phyloP scores from a whole-genome alignment of 2,888 invertebrate species.

The Osmoderma eremita region DNA sequence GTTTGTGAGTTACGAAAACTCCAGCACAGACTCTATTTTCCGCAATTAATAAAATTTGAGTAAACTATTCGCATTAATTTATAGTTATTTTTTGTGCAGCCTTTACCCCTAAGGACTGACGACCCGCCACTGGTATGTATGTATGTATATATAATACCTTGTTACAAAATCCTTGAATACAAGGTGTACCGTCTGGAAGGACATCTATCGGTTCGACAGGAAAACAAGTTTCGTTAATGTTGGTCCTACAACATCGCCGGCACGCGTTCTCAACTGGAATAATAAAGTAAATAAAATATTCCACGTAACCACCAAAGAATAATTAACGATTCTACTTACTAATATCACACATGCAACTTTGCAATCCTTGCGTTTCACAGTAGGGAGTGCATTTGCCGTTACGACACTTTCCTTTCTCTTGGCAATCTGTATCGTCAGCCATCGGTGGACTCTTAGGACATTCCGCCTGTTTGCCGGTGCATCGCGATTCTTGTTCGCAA shows the following conservation, averaged over 20 bases:
- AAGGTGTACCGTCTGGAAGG: conserved; percentile 92
- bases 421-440: conserved; percentile 86
- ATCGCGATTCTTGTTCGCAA: conserved; percentile 91
- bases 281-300: no score
- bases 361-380: conserved; percentile 92
- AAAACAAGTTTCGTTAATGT: conserved; percentile 90
- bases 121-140: no score
- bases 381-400: conserved; percentile 93
- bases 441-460: conserved; percentile 89
- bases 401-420: conserved; percentile 90
- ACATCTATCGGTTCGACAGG: conserved; percentile 90
- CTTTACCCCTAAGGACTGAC: no score
- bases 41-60: no score
- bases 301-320: no score
- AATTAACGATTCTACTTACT: conserved; percentile 74
- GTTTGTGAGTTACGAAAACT: no score
- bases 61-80: no score
- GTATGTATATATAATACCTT: conserved; percentile 70
- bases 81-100: no score
- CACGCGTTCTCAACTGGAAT: conserved; percentile 86
- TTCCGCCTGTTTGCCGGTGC: conserved; percentile 83
- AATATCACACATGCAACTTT: conserved; percentile 97
- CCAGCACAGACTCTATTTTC: no score
- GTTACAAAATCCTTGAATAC: conserved; percentile 96
- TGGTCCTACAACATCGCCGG: conserved; percentile 92